phyloP scores from a whole-genome alignment of 2,113 vertebrate genomes.

The chimpanzee (Pan troglodytes) region NHGRI_mPanTro3-v2.1_pri NC_072411.2:25248001-25248500 shows the following conservation, averaged over 20 bases:
- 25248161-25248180: not conserved
- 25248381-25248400: not conserved
- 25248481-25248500: fast-evolving
- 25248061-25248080: not conserved
- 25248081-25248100: not conserved
- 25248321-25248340: not conserved
- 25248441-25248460: not conserved
- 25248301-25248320: not conserved
- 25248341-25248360: not conserved
- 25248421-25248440: not conserved
- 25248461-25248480: not conserved
- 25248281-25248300: not conserved
- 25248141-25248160: not conserved
- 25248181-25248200: not conserved
- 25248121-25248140: not conserved
- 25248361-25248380: not conserved
- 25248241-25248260: not conserved
- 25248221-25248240: not conserved
- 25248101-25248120: not conserved
- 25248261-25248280: not conserved
- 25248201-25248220: not conserved
- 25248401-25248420: not conserved
- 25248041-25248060: not conserved
- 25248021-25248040: not conserved
- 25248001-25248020: not conserved